Evolutionary conservation across 2,888 invertebrate genomes (phyloP).

Genomic region (Acrobasis repandana): DNA sequence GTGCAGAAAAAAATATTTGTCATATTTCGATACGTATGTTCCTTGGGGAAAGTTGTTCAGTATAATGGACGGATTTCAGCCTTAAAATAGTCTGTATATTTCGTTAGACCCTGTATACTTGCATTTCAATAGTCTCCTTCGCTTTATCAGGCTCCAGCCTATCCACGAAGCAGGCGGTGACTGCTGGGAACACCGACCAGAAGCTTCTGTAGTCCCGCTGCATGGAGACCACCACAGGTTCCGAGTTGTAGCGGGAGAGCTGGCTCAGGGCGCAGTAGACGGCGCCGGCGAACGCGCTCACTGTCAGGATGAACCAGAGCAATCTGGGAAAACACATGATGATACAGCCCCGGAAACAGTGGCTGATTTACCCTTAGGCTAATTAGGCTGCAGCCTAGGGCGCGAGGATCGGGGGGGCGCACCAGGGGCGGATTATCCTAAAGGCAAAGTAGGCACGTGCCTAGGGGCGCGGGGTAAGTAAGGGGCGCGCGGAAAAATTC

Average conservation of each 20-base stretch:
- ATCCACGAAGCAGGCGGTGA: conserved; percentile 71
- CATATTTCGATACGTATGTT: too few relatives aligned
- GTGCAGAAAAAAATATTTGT: too few relatives aligned
- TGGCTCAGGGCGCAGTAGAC: conserved; percentile 69
- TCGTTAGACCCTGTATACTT: conserved; percentile 25
- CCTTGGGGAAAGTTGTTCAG: too few relatives aligned
- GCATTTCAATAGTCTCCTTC: conserved; percentile 52
- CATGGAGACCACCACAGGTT: conserved; percentile 74
- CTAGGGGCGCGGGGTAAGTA: too few relatives aligned
- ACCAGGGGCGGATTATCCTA: too few relatives aligned
- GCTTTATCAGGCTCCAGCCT: conserved; percentile 60
- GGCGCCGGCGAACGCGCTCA: conserved; percentile 63
- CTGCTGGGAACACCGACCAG: conserved; percentile 72
- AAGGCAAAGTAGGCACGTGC: too few relatives aligned
- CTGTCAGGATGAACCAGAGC: conserved; percentile 62
- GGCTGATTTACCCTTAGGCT: neutral
- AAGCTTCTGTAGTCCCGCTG: conserved; percentile 71
- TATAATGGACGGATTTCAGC: too few relatives aligned
- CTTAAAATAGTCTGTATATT: too few relatives aligned
- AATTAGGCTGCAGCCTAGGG: too few relatives aligned
- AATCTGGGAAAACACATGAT: conserved; percentile 42
- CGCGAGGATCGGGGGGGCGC: too few relatives aligned
- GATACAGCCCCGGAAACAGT: neutral
- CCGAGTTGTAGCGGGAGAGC: conserved; percentile 62
- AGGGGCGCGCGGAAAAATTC: too few relatives aligned